These are phyloP conservation scores for Trachemys scripta DNA, from an alignment of 2,113 vertebrate species.

Conservation along the genomic window DNA sequence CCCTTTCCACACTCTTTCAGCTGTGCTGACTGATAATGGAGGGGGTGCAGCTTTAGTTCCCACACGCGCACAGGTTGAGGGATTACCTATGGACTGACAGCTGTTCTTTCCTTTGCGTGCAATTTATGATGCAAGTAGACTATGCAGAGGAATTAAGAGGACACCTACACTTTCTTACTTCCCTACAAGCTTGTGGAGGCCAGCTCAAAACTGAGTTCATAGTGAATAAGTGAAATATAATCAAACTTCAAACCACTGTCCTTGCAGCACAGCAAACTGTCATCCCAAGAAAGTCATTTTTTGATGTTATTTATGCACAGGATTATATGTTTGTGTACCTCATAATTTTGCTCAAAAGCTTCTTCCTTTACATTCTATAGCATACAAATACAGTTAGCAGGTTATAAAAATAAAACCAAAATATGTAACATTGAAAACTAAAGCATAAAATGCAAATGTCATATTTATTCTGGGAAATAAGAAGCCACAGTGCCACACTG, in stretches of 20 bases:
- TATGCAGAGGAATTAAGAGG: not conserved
- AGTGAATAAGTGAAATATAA: not conserved
- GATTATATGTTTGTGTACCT: not conserved
- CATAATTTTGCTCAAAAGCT: not conserved
- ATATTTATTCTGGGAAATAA: not conserved
- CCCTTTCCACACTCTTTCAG: fast-evolving
- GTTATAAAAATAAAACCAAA: not conserved
- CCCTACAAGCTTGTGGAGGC: not conserved
- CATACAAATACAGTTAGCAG: fast-evolving
- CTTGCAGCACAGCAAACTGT: not conserved
- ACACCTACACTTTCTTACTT: not conserved
- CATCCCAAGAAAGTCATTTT: not conserved
- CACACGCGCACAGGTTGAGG: not conserved
- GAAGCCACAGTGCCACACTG: not conserved
- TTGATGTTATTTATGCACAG: not conserved
- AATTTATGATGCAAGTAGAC: not conserved
- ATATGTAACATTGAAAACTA: not conserved
- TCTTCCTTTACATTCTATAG: not conserved
- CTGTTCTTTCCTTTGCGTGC: not conserved
- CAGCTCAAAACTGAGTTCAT: not conserved
- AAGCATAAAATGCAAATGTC: not conserved
- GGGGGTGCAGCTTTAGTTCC: not conserved
- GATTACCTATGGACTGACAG: not conserved
- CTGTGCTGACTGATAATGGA: not conserved
- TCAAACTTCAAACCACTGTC: not conserved